Percentiles rank a stretch among this genome's conserved stretches.
phyloP scores from a whole-genome alignment of 2,888 invertebrate species.

The Tortricodes alternella region DNA sequence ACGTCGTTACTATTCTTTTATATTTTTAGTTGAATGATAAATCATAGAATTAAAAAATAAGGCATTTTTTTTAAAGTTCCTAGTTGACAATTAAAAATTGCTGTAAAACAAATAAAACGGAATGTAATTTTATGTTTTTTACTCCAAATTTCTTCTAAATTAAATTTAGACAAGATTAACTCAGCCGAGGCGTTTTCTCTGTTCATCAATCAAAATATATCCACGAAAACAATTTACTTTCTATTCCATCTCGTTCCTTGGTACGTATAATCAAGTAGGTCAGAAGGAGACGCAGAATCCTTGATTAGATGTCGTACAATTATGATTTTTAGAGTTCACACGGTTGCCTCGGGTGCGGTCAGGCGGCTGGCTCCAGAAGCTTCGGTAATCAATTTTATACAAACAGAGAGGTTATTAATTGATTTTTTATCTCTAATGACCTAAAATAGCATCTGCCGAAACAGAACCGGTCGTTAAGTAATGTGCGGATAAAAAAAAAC shows the following conservation, averaged over 20 bases:
- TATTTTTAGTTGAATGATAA: neutral
- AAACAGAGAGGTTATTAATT: conserved; percentile 78
- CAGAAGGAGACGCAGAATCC: conserved; percentile 48
- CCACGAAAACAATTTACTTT: conserved; percentile 67
- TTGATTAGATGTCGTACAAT: conserved; percentile 69
- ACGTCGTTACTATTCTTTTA: neutral
- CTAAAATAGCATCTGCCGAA: conserved; percentile 78
- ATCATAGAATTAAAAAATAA: neutral
- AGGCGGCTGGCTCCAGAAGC: conserved; percentile 76
- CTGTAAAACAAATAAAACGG: conserved; percentile 75
- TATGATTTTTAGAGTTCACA: conserved; percentile 74
- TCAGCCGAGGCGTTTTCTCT: conserved; percentile 80
- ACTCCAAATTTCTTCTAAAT: conserved; percentile 49
- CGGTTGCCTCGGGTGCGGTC: conserved; percentile 58
- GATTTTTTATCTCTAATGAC: conserved; percentile 75
- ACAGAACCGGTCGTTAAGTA: conserved; percentile 68
- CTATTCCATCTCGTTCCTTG: conserved; percentile 58
- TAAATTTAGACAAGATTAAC: conserved; percentile 80
- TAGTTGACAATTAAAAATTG: conserved; percentile 44
- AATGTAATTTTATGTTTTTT: conserved; percentile 46
- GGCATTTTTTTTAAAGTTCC: neutral
- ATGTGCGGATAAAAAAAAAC: conserved; percentile 58
- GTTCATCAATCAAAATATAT: conserved; percentile 78
- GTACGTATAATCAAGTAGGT: conserved; percentile 31
- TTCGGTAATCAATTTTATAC: conserved; percentile 77